A percentile compares a stretch with the other conserved stretches of the same genome.
These are phyloP conservation scores for Linurgus olivaceus DNA, from an alignment of 2,797 vertebrate species.

Conservation along the genomic window DNA sequence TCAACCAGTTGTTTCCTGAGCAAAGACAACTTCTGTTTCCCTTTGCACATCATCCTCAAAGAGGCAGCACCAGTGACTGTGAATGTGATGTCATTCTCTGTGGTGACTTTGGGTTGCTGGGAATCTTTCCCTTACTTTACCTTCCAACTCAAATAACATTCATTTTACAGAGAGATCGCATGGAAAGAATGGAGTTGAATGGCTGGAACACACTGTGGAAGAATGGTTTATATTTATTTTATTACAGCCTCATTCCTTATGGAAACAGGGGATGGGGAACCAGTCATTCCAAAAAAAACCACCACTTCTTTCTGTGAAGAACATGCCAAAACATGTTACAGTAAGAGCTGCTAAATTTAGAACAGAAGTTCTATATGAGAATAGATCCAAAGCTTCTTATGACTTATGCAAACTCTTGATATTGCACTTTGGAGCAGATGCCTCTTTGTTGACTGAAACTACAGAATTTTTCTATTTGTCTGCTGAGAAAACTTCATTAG, in stretches of 20 bases:
- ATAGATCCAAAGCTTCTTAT: neutral
- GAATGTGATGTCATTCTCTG: conserved; percentile 50
- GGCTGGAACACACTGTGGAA: neutral
- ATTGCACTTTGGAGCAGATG: neutral
- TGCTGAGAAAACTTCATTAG: neutral
- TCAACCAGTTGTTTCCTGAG: conserved; percentile 81
- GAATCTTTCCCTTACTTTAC: neutral
- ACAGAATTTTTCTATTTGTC: neutral
- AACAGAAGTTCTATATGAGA: neutral
- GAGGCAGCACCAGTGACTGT: neutral
- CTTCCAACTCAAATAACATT: conserved; percentile 33
- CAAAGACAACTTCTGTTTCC: conserved; percentile 69
- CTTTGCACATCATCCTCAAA: conserved; percentile 66
- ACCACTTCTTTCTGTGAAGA: neutral
- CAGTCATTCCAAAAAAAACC: neutral
- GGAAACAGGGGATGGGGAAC: neutral
- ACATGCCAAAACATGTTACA: neutral
- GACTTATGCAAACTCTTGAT: neutral
- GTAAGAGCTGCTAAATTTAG: neutral
- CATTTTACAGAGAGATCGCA: neutral
- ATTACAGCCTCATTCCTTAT: neutral
- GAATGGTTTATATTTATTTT: neutral
- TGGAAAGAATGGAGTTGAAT: neutral
- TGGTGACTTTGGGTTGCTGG: conserved; percentile 43
- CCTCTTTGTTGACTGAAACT: neutral